Conservation (phyloP, 2,797 vertebrate species). For the Brotula barbata region DNA sequence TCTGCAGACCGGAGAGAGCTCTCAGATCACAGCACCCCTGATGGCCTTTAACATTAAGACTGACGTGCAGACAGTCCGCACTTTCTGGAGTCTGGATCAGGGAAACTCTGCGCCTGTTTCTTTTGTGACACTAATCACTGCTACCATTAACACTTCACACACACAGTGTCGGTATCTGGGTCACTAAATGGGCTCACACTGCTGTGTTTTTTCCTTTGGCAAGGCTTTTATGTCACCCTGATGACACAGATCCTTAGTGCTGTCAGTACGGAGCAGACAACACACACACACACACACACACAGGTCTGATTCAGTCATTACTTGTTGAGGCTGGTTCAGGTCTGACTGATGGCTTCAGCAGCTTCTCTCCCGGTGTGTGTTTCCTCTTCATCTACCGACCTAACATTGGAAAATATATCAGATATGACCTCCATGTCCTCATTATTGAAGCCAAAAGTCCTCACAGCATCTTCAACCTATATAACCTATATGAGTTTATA, state of each 20-base stretch:
- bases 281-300: constrained; percentile 38
- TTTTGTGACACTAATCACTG: constrained; percentile 30
- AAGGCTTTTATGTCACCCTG: constrained; percentile 46
- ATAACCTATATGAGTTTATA: too few species aligned
- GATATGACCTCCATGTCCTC: too few species aligned
- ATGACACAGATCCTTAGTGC: constrained; percentile 32
- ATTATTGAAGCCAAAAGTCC: background rate
- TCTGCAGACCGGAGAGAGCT: constrained; percentile 51
- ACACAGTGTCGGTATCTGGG: constrained; percentile 21
- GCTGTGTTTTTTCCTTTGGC: background rate
- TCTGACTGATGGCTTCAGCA: constrained; percentile 49
- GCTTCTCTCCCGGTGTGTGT: too few species aligned
- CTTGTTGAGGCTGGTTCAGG: constrained; percentile 25
- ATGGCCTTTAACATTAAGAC: constrained; percentile 70
- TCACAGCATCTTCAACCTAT: background rate
- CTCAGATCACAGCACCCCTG: constrained; percentile 55
- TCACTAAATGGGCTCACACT: constrained; percentile 36
- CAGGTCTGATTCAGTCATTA: constrained; percentile 7
- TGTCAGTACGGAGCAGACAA: constrained; percentile 26
- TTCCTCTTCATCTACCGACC: too few species aligned
- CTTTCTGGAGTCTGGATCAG: constrained; percentile 52
- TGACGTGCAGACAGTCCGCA: constrained; percentile 40
- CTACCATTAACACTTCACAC: constrained; percentile 57
- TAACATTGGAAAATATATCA: too few species aligned
- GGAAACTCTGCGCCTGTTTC: constrained; percentile 46